Evolutionary conservation across 2,888 invertebrate genomes (phyloP), one percentile per base, ranked within the genome.

Genomic region (Mystacides longicornis): DNA sequence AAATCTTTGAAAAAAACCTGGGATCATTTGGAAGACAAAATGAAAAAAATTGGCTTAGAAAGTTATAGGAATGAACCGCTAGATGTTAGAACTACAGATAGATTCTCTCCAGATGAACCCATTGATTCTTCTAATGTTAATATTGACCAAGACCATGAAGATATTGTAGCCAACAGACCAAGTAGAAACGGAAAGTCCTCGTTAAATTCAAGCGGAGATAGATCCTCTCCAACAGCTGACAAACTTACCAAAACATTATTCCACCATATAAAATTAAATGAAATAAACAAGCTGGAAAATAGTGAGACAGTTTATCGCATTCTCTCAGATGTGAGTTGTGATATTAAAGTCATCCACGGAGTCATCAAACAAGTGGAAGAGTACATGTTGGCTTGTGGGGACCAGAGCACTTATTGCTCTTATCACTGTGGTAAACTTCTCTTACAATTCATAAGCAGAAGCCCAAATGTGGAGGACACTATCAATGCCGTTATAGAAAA

Each of bases 1-100:
- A 79, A 75, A 64, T 73, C 72, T 23, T 66, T 81, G 23, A 79
- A 73, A 67, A 77, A 80, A 61, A 80, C 78, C 66, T 79, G 79
- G 77, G 77, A 73, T 20, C 73, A 70, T 52, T 71, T 78, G 47
- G 79, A 77, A 67, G 77, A 63, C 55, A 67, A 66, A 60, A 62
- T 65, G 52, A 66, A 66, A 57, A 57, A 58, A 45, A 57, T 59
- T n/a, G 62, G 71, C 27, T 62, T 64, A 52, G 74, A 74, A 47
- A 64, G 57, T 55, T 58, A 27, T 11, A 58, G 54, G 37, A 51
- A 37, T 43, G 59, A 55, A 23, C 61, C 61, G 2, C 47, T 59
- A 27, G 55, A 60, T 23, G 60, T 60, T 9, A 52, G 49, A 52
- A 53, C 51, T 0, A 33, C 23, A 22, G 19, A 53, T 7, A n/a